Base-by-base conservation (phyloP, 1,140 invertebrate genomes). In the Helicoverpa zea region DNA sequence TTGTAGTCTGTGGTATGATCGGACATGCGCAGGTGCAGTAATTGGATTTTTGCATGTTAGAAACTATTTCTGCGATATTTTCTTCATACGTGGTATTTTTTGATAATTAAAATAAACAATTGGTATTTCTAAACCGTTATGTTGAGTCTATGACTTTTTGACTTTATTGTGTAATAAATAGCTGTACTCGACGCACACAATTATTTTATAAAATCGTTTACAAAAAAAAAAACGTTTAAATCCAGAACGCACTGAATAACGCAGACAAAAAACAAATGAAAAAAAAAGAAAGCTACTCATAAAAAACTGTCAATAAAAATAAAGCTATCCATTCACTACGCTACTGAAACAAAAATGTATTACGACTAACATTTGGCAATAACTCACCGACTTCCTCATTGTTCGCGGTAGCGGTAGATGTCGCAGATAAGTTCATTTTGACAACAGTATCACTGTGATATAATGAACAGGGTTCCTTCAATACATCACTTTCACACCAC, bases 331-430 rank as follows among this genome's bases (percentile, higher is more conserved):
- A 47, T 47, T 66, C 35, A 66, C n/a, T 43, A 18, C 7, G 11
- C n/a, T 18, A 66, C 35, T 66, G 47, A 66, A 66, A 66, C 10
- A 66, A 10, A 66, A 66, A 66, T 11, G n/a, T 64, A 64, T 11
- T 16, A 11, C 16, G 30, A 47, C 35, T 66, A 18, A 18, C 14
- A 16, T 66, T 11, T 66, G 4, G 58, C 30, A 66, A 66, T 47
- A 79, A 90, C 91, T 92, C 89, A 93, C 90, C 91, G 72, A 92
- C 84, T 88, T 93, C 91, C 54, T 93, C 91, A 83, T 86, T 88
- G 80, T 88, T 88, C 12, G 49, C 66, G 77, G 83, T 77, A 63
- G 80, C 84, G 9, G 85, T 80, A 11, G 87, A 76, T 43, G 76
- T 68, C 2, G 88, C 81, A 72, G 86, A 88, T 35, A 89, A 79